Evolutionary conservation across 2,888 invertebrate genomes (phyloP), one percentile per base, ranked within the genome.

Genomic region (Andrena trimmerana): DNA sequence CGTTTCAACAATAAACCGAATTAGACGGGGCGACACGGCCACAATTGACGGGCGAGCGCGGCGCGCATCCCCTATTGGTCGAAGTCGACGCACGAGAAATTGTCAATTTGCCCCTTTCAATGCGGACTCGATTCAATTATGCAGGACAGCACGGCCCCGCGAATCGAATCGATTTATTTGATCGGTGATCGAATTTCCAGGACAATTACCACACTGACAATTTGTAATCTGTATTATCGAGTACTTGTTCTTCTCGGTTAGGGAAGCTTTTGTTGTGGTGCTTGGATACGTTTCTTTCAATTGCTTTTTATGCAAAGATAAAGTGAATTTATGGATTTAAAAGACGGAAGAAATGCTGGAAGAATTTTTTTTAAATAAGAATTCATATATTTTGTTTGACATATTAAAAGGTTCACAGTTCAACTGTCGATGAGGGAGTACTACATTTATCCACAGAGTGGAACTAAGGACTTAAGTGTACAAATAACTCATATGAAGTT

Each of bases 91-190:
- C 73, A 68, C 78, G 82, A 84, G 84, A 71, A 86, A 86, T 86
- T 86, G 86, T 80, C 86, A 86, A 86, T 86, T 86, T 80, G 78
- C 78, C 73, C 78, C 65, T 78, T 84, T 84, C 84, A 84, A 86
- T 73, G 86, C 84, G 76, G 74, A 80, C 68, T 68, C 80, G 60
- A 74, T 74, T 74, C 79, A 77, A 84, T 86, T 86, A 82, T 68
- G 52, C 33, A 4, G 68, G 59, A 60, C n/a, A 65, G 70, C n/a
- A 52, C 77, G 31, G 78, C 54, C 50, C 68, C 60, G 72, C 76
- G 65, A 74, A 81, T 80, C 75, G 72, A 71, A 72, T 82, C 84
- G 78, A 78, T 78, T 82, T 69, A 78, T 78, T 74, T 70, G 75
- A 71, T 72, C 71, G 67, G 48, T 36, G 63, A 78, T 79, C 63